Percentiles rank a stretch among this genome's conserved stretches.
These are phyloP conservation scores for Drosophila quinaria DNA, from an alignment of 2,888 invertebrate species.

Conservation along the genomic window DNA sequence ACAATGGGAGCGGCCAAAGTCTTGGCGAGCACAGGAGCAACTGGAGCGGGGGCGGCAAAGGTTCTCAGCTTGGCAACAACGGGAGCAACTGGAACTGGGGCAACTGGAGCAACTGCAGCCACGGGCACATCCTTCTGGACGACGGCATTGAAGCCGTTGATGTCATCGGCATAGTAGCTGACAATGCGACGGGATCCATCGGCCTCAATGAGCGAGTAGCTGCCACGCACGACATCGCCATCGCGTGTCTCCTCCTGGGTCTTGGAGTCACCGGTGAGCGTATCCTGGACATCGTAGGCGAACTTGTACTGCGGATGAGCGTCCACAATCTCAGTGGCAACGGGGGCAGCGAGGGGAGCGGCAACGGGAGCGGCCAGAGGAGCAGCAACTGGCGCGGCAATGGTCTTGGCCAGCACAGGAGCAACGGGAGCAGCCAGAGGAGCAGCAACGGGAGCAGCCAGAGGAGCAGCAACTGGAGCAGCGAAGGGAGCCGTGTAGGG, in stretches of 20 bases:
- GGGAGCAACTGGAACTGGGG: conserved; percentile 64
- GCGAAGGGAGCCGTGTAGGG: conserved; percentile 44
- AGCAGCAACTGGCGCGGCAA: conserved; percentile 32
- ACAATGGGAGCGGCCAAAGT: conserved; percentile 81
- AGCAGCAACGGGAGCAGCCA: conserved; percentile 49
- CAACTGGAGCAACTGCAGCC: conserved; percentile 67
- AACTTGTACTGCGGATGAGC: conserved; percentile 84
- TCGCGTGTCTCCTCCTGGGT: conserved; percentile 84
- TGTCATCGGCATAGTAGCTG: conserved; percentile 83
- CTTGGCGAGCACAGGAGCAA: conserved; percentile 77
- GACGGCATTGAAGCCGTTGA: conserved; percentile 84
- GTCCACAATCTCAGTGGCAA: conserved; percentile 84
- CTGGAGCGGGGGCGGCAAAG: conserved; percentile 49
- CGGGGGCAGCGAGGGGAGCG: conserved; percentile 58
- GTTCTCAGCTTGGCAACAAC: conserved; percentile 42
- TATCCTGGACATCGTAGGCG: conserved; percentile 84
- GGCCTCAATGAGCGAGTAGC: conserved; percentile 84
- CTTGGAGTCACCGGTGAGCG: conserved; percentile 84
- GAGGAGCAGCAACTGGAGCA: conserved; percentile 30
- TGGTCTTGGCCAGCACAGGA: too few species aligned
- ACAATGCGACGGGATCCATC: conserved; percentile 85
- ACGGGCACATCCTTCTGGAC: conserved; percentile 80
- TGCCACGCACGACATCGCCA: conserved; percentile 85
- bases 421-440: conserved; percentile 46
- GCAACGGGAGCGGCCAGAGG: conserved; percentile 58